Conservation (phyloP, 2,113 vertebrate species). For the Collichthys lucidus region DNA sequence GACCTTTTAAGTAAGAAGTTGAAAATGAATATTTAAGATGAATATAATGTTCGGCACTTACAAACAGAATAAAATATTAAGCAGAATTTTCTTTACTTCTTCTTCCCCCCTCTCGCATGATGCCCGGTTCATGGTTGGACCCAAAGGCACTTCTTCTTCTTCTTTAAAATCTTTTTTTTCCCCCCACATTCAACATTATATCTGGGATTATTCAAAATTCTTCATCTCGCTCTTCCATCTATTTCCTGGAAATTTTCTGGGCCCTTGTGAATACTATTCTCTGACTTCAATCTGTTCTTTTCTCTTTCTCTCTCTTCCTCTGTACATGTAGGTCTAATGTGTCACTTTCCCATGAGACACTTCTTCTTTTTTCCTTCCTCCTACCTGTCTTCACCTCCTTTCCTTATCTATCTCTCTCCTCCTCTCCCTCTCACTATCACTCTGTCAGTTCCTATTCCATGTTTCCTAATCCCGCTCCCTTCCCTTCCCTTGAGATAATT, state of each 20-base stretch:
- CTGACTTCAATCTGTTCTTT: too few relatives aligned
- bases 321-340: constrained; percentile 17
- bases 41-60: constrained; percentile 37
- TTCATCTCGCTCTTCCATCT: background rate
- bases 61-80: constrained; percentile 66
- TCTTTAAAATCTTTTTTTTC: constrained; percentile 52
- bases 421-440: constrained; percentile 43
- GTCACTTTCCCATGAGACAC: constrained; percentile 42
- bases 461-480: constrained; percentile 72
- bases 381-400: constrained; percentile 59
- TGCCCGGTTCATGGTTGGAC: constrained; percentile 19
- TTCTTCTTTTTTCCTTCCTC: background rate
- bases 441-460: constrained; percentile 68
- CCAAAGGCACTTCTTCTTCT: constrained; percentile 35
- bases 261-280: constrained; percentile 6
- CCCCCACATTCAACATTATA: constrained; percentile 30
- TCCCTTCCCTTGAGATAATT: constrained; percentile 61
- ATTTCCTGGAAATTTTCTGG: constrained; percentile 30
- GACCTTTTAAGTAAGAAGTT: constrained; percentile 31
- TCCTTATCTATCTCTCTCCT: constrained; percentile 24
- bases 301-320: constrained; percentile 9
- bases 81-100: background rate
- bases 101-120: constrained; percentile 14
- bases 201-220: constrained; percentile 57
- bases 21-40: constrained; percentile 53